A percentile compares a stretch with the other conserved stretches of the same genome.
These are phyloP conservation scores for Netelia virgata DNA, from an alignment of 2,888 invertebrate species.

Conservation along the genomic window DNA sequence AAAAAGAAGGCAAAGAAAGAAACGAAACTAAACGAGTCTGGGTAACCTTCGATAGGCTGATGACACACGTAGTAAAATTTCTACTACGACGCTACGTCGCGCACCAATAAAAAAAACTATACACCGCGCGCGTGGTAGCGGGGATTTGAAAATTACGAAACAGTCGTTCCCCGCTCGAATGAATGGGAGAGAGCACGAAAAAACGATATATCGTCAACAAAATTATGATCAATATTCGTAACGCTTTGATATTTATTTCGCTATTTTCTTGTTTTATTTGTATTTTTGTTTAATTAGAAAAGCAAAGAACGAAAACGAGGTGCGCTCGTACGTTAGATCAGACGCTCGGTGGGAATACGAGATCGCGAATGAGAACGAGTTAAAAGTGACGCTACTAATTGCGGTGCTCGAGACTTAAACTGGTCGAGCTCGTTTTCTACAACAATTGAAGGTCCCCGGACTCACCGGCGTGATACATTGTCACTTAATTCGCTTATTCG, in stretches of 20 bases:
- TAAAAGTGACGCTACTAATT: not conserved
- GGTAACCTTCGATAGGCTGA: constrained; percentile 21
- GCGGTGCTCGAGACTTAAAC: constrained; percentile 22
- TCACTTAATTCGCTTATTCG: constrained; percentile 29
- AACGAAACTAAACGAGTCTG: not conserved
- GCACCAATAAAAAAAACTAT: not conserved
- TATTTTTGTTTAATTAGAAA: not conserved
- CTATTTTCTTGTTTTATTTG: not conserved
- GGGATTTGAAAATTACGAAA: not conserved
- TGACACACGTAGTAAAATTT: constrained; percentile 5
- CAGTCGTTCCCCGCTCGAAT: constrained; percentile 12
- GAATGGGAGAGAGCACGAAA: constrained; percentile 21
- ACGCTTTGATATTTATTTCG: not conserved
- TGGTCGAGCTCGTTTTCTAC: constrained; percentile 34
- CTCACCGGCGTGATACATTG: constrained; percentile 41
- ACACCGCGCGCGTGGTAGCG: not conserved
- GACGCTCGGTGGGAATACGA: not conserved
- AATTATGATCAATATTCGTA: not conserved
- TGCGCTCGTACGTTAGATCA: not conserved
- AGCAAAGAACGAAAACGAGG: constrained; percentile 18
- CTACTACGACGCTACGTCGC: not conserved
- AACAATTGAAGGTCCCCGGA: constrained; percentile 38
- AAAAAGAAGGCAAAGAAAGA: not conserved
- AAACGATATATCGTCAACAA: not conserved
- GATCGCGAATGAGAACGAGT: not conserved